phyloP scores from a whole-genome alignment of 2,888 invertebrate species.

The Baccha elongata region DNA sequence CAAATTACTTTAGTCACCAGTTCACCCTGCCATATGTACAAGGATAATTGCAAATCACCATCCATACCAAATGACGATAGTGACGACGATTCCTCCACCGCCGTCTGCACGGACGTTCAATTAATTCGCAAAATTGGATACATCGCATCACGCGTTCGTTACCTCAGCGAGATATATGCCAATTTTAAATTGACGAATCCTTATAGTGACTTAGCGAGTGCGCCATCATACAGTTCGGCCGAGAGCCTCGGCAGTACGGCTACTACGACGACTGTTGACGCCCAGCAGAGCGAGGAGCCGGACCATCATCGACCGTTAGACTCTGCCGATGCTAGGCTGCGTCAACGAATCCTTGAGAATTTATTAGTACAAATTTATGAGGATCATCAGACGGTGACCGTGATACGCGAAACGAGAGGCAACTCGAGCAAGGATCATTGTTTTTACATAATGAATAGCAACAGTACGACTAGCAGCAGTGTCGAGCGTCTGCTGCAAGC shows the following conservation, averaged over 20 bases:
- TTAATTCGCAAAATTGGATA: conserved; percentile 81
- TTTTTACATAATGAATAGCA: conserved; percentile 76
- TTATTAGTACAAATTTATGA: conserved; percentile 81
- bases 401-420: conserved; percentile 76
- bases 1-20: conserved; percentile 46
- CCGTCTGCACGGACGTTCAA: conserved; percentile 80
- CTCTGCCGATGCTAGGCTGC: conserved; percentile 56
- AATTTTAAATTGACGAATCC: conserved; percentile 80
- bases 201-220: conserved; percentile 78
- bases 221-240: conserved; percentile 72
- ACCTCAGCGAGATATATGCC: conserved; percentile 79
- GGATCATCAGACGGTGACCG: conserved; percentile 79
- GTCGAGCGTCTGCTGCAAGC: conserved; percentile 76
- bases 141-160: conserved; percentile 81
- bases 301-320: conserved; percentile 34
- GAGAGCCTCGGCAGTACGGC: conserved; percentile 69
- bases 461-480: conserved; percentile 75
- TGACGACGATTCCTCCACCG: conserved; percentile 70
- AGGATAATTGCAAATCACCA: conserved; percentile 73
- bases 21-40: conserved; percentile 75
- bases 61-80: conserved; percentile 71
- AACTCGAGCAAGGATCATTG: conserved; percentile 66
- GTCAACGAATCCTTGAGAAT: conserved; percentile 79
- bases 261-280: conserved; percentile 67
- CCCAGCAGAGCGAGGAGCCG: conserved; percentile 33